Percentiles rank a stretch among this genome's conserved stretches.
Conservation (phyloP, 1,140 invertebrate species). For the Akabosia matsudoensis region DNA sequence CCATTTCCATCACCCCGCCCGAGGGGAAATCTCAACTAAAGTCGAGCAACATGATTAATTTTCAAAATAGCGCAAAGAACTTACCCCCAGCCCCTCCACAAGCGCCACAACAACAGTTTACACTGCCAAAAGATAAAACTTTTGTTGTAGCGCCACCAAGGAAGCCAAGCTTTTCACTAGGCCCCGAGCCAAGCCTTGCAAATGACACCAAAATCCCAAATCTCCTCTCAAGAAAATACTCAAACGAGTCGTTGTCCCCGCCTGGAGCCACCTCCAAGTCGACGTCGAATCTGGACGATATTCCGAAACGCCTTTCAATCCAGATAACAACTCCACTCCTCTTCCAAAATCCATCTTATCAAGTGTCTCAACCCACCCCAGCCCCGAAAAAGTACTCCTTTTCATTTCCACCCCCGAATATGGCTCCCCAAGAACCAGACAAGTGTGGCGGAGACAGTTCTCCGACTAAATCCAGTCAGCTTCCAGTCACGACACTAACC, state of each 20-base stretch:
- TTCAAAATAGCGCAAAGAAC: slow-evolving; percentile 18
- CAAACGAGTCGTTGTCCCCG: slow-evolving; percentile 33
- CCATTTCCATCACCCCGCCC: too few relatives aligned
- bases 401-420: slow-evolving; percentile 17
- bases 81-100: background rate
- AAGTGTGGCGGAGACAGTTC: too few relatives aligned
- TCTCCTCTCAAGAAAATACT: slow-evolving; percentile 34
- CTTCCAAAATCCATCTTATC: background rate
- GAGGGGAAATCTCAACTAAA: too few relatives aligned
- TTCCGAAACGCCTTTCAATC: slow-evolving; percentile 13
- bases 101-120: background rate
- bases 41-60: slow-evolving; percentile 28
- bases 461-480: background rate
- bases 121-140: background rate
- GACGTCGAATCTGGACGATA: slow-evolving; percentile 1
- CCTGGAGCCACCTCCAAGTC: slow-evolving; percentile 18
- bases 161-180: slow-evolving; percentile 30
- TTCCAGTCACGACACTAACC: slow-evolving; percentile 41
- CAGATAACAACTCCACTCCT: slow-evolving; percentile 20
- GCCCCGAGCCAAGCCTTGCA: slow-evolving; percentile 3
- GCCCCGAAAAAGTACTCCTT: slow-evolving; percentile 27
- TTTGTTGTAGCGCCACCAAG: slow-evolving; percentile 28
- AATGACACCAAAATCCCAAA: slow-evolving; percentile 36
- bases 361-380: background rate
- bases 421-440: background rate